phyloP scores from a whole-genome alignment of 2,888 invertebrate genomes.

The Lepidocyrtoides sp. region DNA sequence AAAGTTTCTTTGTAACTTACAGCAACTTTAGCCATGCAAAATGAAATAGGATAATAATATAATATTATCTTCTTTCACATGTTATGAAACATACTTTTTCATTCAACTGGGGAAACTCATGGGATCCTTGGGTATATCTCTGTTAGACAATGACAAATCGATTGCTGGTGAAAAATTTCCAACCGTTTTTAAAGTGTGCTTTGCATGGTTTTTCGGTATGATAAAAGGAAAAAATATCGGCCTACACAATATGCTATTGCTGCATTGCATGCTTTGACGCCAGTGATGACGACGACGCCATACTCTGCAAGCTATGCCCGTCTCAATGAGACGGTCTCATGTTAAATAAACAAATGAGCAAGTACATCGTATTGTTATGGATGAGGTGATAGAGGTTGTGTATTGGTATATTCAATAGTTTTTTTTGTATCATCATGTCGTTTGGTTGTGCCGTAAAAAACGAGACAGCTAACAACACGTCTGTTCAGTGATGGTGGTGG shows the following conservation, averaged over 20 bases:
- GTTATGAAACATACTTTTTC: slow-evolving; percentile 25
- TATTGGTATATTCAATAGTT: no score
- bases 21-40: background rate
- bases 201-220: slow-evolving; percentile 4
- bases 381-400: no score
- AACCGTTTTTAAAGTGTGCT: slow-evolving; percentile 25
- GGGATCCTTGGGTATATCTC: slow-evolving; percentile 51
- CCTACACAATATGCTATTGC: background rate
- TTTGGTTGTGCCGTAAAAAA: no score
- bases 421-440: no score
- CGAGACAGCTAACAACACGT: no score
- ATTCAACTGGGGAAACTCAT: slow-evolving; percentile 50
- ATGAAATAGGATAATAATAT: background rate
- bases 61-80: background rate
- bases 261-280: slow-evolving; percentile 34
- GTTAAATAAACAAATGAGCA: no score
- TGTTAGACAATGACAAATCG: slow-evolving; percentile 76
- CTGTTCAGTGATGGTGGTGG: background rate
- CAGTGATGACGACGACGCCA: background rate
- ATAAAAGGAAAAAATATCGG: slow-evolving; percentile 13
- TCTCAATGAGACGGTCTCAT: no score
- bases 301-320: background rate
- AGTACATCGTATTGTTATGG: no score
- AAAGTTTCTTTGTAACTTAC: background rate
- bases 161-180: slow-evolving; percentile 54